Conservation (phyloP, 2,113 vertebrate genomes). For the Ictalurus furcatus region DNA sequence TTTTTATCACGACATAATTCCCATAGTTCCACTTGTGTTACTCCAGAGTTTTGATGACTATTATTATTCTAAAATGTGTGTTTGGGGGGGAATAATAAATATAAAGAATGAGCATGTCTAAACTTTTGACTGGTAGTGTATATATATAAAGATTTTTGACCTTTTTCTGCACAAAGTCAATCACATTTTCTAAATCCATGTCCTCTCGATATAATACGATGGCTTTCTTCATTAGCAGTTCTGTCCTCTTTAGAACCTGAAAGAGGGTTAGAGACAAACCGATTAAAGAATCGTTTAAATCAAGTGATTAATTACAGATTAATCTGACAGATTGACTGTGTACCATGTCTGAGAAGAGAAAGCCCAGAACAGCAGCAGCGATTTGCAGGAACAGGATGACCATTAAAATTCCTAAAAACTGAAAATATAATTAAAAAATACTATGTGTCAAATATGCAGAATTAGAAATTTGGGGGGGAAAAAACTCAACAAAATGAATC, state of each 20-base stretch:
- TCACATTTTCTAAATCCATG: constrained; percentile 79
- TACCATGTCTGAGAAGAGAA: constrained; percentile 77
- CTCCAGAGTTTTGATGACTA: too few species aligned
- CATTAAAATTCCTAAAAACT: constrained; percentile 75
- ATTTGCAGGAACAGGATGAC: constrained; percentile 74
- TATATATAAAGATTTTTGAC: constrained; percentile 54
- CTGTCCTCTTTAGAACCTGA: constrained; percentile 72
- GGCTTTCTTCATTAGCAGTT: constrained; percentile 68
- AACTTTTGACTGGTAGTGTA: too few species aligned
- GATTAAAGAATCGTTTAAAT: not conserved
- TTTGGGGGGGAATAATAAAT: too few species aligned
- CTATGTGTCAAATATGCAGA: not conserved
- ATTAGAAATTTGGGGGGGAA: not conserved
- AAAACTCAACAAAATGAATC: not conserved
- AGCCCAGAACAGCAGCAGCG: constrained; percentile 67
- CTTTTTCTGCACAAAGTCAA: constrained; percentile 83
- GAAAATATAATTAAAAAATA: constrained; percentile 16
- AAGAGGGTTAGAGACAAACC: not conserved
- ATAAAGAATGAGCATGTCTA: too few species aligned
- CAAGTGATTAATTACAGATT: not conserved
- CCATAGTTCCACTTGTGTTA: too few species aligned
- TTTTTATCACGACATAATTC: too few species aligned
- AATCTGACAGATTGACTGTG: constrained; percentile 3
- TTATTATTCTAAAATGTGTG: too few species aligned
- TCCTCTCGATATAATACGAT: constrained; percentile 75